phyloP scores from a whole-genome alignment of 2,797 vertebrate genomes.

The Danio tinwini region DNA sequence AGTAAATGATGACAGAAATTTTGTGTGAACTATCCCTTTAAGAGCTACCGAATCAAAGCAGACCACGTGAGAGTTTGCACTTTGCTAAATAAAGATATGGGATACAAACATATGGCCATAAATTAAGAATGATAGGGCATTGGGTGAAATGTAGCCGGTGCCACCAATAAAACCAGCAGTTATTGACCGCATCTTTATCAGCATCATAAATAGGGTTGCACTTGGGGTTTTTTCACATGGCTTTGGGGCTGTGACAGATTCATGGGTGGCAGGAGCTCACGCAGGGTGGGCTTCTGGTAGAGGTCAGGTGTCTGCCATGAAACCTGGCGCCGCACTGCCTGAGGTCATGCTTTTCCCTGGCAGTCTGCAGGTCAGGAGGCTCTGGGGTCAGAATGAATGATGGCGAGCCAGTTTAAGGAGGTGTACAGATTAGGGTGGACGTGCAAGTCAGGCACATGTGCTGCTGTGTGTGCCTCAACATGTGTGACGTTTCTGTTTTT shows the following conservation, averaged over 20 bases:
- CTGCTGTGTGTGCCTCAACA: slow-evolving; percentile 38
- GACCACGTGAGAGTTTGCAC: not conserved
- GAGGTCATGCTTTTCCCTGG: slow-evolving; percentile 63
- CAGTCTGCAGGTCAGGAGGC: slow-evolving; percentile 65
- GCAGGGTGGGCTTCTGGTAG: slow-evolving; percentile 57
- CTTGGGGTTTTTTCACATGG: slow-evolving; percentile 13
- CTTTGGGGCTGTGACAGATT: not conserved
- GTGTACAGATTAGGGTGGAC: slow-evolving; percentile 56
- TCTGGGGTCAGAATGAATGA: slow-evolving; percentile 58
- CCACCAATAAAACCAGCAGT: not conserved
- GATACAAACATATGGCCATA: not conserved
- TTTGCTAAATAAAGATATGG: slow-evolving; percentile 12
- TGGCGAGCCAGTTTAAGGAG: slow-evolving; percentile 42
- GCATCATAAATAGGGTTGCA: slow-evolving; percentile 1
- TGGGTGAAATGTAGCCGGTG: not conserved
- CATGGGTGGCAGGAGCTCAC: slow-evolving; percentile 21
- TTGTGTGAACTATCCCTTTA: no score
- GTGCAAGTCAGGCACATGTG: slow-evolving; percentile 9
- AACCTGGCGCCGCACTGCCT: slow-evolving; percentile 65
- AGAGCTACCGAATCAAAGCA: not conserved
- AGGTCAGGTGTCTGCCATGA: slow-evolving; percentile 67
- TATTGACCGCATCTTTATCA: not conserved
- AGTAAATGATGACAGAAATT: no score
- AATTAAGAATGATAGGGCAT: not conserved
- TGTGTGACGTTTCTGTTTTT: slow-evolving; percentile 38